A percentile compares a stretch with the other conserved stretches of the same genome.
Conservation (phyloP, 2,113 vertebrate species). For the Hemibagrus wyckioides region DNA sequence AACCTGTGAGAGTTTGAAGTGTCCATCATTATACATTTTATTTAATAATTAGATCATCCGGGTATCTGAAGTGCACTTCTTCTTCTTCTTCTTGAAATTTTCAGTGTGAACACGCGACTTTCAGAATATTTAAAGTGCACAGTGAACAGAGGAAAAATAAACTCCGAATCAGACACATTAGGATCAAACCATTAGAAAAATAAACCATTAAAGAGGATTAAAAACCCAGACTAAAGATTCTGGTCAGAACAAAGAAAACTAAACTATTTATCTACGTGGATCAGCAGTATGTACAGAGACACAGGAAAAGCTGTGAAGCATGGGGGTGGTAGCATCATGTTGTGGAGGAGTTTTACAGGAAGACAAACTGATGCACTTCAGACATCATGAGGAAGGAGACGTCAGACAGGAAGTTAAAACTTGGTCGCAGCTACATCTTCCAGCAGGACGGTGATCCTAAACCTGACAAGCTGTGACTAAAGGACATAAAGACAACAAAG, state of each 20-base stretch:
- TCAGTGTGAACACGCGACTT: too few relatives aligned
- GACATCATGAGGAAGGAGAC: background rate
- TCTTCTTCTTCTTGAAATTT: too few relatives aligned
- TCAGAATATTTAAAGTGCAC: too few relatives aligned
- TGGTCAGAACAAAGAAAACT: background rate
- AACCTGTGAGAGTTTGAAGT: too few relatives aligned
- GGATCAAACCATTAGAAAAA: too few relatives aligned
- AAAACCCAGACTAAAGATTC: background rate
- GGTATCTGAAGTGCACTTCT: too few relatives aligned
- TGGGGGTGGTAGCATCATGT: background rate
- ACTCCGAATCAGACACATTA: background rate
- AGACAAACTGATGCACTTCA: background rate
- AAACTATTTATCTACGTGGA: background rate
- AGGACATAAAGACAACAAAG: too few relatives aligned
- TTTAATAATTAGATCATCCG: too few relatives aligned
- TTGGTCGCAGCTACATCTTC: too few relatives aligned
- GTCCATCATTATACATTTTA: too few relatives aligned
- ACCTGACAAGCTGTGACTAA: too few relatives aligned
- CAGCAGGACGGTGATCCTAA: too few relatives aligned
- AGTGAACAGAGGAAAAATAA: background rate
- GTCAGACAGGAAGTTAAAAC: background rate
- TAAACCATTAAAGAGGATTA: background rate
- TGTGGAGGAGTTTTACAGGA: background rate
- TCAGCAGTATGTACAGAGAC: background rate
- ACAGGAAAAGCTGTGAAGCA: background rate